Evolutionary conservation across 2,888 invertebrate species (phyloP), one percentile per base, ranked within the genome.

Genomic region (Empis stercorea): DNA sequence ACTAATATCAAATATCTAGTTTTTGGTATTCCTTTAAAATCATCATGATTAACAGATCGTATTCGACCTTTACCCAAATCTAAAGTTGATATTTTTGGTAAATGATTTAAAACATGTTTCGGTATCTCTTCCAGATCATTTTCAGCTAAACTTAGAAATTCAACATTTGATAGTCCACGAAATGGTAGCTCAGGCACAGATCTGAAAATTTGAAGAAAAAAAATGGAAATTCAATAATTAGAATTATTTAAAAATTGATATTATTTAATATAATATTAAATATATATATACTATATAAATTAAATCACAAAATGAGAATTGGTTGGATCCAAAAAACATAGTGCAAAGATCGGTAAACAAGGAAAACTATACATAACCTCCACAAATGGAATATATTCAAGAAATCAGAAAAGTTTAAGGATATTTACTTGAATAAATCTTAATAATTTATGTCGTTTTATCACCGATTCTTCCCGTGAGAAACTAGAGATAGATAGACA

Each of bases 51-150:
- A 45, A 95, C 76, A 44, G 79, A 76, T 49, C 76, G 76, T 55
- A 95, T 82, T 55, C 78, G 79, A 60, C 89, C 87, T 54, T 88
- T 76, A 55, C 85, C 85, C 49, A 95, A 72, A 66, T 91, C 88
- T 50, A 94, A 71, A 2, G 85, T 85, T 61, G 80, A 79, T 48
- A 93, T 75, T 54, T 81, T 78, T 1, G 87, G 83, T 68, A 89
- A 74, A 59, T 84, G 81, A 45, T 79, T 76, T 49, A 87, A 73
- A 41, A 87, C 78, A 53, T 84, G 79, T 43, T 80, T 76, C 5
- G 91, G 91, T 67, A 91, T 78, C 57, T 80, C 78, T 34, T 77
- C 73, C 53, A 92, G 71, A 45, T 77, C 74, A 68, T 91, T 91
- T 70, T 87, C 86, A 10, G 86, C 82, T 52, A 92, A 70, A 61